Conservation (phyloP, 2,888 invertebrate species). For the Rhaphigaster nebulosa region DNA sequence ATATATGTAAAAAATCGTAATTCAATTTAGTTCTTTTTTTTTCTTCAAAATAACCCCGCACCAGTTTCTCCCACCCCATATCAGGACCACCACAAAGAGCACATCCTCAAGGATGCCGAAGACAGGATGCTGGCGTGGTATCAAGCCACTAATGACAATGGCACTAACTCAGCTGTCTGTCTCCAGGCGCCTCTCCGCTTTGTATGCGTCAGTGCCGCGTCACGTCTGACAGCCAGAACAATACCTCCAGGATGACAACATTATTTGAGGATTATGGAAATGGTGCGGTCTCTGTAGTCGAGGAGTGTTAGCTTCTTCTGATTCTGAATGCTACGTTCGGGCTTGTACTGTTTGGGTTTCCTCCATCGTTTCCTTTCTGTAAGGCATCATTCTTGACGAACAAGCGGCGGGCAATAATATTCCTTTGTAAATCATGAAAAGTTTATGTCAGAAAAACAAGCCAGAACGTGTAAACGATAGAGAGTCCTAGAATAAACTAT, state of each 20-base stretch:
- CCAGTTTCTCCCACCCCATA: background rate
- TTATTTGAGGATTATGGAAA: constrained; percentile 47
- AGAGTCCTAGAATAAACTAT: too few species aligned
- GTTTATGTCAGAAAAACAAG: background rate
- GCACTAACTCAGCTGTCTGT: constrained; percentile 40
- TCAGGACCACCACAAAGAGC: background rate
- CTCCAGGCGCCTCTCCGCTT: constrained; percentile 32
- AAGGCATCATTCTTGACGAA: background rate
- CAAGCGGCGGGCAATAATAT: background rate
- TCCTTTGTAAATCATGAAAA: background rate
- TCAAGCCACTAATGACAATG: constrained; percentile 40
- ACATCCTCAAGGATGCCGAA: constrained; percentile 7
- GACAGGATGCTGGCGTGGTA: constrained; percentile 32
- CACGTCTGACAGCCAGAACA: constrained; percentile 16
- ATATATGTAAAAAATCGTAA: too few species aligned
- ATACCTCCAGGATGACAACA: constrained; percentile 36
- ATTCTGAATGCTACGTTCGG: background rate
- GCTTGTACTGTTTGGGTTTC: constrained; percentile 6
- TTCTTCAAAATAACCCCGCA: too few species aligned
- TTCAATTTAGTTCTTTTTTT: too few species aligned
- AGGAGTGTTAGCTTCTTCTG: background rate
- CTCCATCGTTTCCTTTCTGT: background rate
- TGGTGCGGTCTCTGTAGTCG: constrained; percentile 35
- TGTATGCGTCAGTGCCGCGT: constrained; percentile 38
- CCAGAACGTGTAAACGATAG: too few species aligned